These are phyloP conservation scores for Riparia riparia DNA, from an alignment of 2,113 vertebrate species.

Conservation along the genomic window DNA sequence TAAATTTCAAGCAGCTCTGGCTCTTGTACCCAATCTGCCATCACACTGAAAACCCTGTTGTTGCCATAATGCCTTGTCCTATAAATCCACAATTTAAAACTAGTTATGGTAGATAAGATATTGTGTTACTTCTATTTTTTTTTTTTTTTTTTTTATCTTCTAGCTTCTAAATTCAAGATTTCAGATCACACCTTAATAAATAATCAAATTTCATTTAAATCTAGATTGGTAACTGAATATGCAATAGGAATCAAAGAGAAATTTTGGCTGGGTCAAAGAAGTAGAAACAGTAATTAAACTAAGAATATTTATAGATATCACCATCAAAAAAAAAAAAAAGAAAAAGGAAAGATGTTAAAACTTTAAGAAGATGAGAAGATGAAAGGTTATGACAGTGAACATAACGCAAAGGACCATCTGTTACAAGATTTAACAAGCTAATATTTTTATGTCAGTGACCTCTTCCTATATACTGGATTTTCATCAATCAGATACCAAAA, in stretches of 20 bases:
- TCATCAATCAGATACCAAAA: neutral
- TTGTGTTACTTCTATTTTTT: neutral
- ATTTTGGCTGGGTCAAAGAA: neutral
- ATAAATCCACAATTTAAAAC: conserved; percentile 60
- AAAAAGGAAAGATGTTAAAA: neutral
- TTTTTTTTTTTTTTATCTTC: neutral
- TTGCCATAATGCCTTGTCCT: neutral
- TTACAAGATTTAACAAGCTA: neutral
- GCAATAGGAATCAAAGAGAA: neutral
- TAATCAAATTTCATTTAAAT: neutral
- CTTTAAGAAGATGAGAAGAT: neutral
- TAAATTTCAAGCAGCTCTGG: conserved; percentile 50
- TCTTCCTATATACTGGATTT: neutral
- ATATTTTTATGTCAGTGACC: neutral
- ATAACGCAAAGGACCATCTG: neutral
- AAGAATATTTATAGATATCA: neutral
- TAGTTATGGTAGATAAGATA: conserved; percentile 22
- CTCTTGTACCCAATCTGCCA: neutral
- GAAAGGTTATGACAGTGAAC: neutral
- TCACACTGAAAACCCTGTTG: neutral
- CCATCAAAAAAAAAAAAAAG: neutral
- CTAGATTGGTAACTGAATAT: neutral
- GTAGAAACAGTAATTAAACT: neutral
- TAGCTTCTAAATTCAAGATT: conserved; percentile 29
- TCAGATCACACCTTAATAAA: conserved; percentile 14